Base-by-base conservation (phyloP, 2,888 invertebrate species). In the Eilema depressum region DNA sequence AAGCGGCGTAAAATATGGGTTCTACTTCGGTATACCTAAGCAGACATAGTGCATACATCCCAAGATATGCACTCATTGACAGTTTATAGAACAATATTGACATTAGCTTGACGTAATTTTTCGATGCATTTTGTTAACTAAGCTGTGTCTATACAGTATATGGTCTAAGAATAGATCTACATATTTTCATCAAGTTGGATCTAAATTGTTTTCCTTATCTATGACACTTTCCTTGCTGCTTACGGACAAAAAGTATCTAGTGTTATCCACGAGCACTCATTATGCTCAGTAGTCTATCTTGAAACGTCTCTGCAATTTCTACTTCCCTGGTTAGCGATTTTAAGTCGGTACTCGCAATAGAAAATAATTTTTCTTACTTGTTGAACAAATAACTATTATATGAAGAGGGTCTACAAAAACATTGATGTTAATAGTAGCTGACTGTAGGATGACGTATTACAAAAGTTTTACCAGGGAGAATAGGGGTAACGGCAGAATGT, bases 401-500 rank as follows among this genome's bases (percentile, higher is more conserved):
- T 53, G 23, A 23, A 62, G 37, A 63, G 10, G 14, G 25, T 56
- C 23, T 30, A 56, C 14, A 56, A 56, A n/a, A 30, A 12, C 30
- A 23, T n/a, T 23, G 56, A 28, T 37, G 25, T 53, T 20, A 33
- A 33, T 30, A 70, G 28, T 30, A 60, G 25, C 66, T 63, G 53
- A 61, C 63, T 63, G 37, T 59, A 60, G 37, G 66, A 69, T 73
- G 72, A 73, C 66, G 69, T 63, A 65, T 66, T 63, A 69, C 23
- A 69, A 72, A 69, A 70, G 68, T 70, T 74, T 64, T 57, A 59
- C 23, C 59, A 63, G 53, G 7, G 60, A 69, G 70, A 67, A 61
- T 41, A 70, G 76, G 71, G 70, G 74, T 66, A 60, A 63, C 33
- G 70, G 63, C 61, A 64, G 62, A 74, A 64, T 71, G 73, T 63